Evolutionary conservation across 2,113 vertebrate species (phyloP).

Genomic region (Marmota monax): DNA sequence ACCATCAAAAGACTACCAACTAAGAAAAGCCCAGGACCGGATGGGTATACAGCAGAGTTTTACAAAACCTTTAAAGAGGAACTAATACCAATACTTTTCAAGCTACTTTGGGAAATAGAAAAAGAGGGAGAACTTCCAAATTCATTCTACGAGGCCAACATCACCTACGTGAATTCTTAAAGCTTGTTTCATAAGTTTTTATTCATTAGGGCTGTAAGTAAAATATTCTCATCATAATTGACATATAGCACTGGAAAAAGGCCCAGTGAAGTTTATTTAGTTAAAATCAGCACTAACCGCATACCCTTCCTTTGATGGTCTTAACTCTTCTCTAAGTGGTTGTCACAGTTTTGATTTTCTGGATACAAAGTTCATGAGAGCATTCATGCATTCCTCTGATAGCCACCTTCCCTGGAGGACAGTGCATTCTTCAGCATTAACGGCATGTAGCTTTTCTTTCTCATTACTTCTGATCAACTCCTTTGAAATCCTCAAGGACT

Average conservation of each 20-base stretch:
- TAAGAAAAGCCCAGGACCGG: too few relatives aligned
- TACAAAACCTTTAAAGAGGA: too few relatives aligned
- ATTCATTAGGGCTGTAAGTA: not conserved
- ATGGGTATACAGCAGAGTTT: too few relatives aligned
- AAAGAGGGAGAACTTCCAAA: too few relatives aligned
- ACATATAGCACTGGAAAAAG: not conserved
- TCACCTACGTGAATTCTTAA: not conserved
- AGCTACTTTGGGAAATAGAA: too few relatives aligned
- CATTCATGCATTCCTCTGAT: conserved; percentile 92
- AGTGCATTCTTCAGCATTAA: conserved; percentile 91
- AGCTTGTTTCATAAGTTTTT: not conserved
- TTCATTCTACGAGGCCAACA: too few relatives aligned
- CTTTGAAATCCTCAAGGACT: conserved; percentile 93
- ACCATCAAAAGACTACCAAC: too few relatives aligned
- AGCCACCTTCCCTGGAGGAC: conserved; percentile 89
- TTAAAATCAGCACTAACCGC: not conserved
- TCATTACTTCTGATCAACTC: conserved; percentile 91
- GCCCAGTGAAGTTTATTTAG: not conserved
- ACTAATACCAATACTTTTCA: too few relatives aligned
- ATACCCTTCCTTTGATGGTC: not conserved
- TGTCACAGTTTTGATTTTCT: conserved; percentile 90
- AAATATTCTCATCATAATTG: not conserved
- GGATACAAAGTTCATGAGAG: conserved; percentile 92
- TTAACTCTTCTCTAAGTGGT: not conserved
- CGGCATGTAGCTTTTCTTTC: conserved; percentile 89